phyloP scores from a whole-genome alignment of 2,113 vertebrate genomes.

The Sylvilagus bachmani region DNA sequence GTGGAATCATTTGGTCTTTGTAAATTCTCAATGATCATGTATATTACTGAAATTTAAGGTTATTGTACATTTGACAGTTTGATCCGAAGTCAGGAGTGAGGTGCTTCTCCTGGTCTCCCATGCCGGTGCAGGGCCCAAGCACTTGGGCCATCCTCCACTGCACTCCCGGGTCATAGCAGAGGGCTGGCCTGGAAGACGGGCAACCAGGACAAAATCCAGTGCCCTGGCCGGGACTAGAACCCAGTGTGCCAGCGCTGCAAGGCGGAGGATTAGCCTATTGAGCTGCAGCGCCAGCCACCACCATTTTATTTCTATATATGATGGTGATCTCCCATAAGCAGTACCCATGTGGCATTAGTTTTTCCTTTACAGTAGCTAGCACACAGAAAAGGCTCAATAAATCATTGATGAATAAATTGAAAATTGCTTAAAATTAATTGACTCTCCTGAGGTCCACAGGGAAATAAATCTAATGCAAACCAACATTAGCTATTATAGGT shows the following conservation, averaged over 20 bases:
- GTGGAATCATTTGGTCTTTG: background rate
- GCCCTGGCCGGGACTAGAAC: too few species aligned
- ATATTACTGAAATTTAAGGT: background rate
- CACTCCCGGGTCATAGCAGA: too few species aligned
- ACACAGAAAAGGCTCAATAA: slow-evolving; percentile 33
- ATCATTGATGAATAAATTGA: slow-evolving; percentile 44
- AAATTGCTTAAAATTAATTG: slow-evolving; percentile 49
- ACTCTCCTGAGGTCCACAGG: background rate
- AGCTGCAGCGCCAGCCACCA: too few species aligned
- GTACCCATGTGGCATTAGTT: background rate
- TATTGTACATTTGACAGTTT: background rate
- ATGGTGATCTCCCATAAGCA: background rate
- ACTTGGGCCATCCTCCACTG: too few species aligned
- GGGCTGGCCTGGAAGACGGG: too few species aligned
- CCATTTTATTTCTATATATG: background rate
- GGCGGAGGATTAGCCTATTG: too few species aligned
- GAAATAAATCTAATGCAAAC: background rate
- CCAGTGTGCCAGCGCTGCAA: too few species aligned
- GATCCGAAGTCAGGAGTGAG: too few species aligned
- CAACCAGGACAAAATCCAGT: too few species aligned
- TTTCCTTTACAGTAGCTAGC: background rate
- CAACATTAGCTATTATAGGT: background rate
- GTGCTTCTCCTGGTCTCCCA: too few species aligned
- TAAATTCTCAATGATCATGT: background rate
- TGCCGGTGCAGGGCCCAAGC: too few species aligned